A percentile compares a stretch with the other conserved stretches of the same genome.
Conservation (phyloP, 2,888 invertebrate genomes). For the Agapostemon virescens region DNA sequence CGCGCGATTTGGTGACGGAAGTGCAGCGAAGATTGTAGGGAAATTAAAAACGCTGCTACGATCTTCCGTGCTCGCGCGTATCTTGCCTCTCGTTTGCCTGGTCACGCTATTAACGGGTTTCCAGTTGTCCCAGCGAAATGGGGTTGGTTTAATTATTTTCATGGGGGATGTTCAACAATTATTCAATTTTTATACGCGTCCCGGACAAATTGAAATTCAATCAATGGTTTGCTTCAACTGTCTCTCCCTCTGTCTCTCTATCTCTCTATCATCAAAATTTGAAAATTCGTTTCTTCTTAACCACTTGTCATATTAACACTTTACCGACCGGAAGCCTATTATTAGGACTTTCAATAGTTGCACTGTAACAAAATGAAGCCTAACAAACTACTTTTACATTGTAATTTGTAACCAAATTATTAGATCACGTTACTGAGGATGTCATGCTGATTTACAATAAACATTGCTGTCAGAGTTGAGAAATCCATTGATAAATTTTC, state of each 20-base stretch:
- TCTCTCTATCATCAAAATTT: neutral
- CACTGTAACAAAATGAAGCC: no score
- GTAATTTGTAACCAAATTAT: no score
- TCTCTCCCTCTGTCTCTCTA: no score
- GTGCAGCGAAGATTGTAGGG: slow-evolving; percentile 24
- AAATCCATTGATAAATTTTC: no score
- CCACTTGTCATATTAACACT: no score
- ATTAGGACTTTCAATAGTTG: no score
- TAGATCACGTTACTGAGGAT: no score
- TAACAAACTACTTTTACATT: no score
- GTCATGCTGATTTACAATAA: no score
- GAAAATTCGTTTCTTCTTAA: neutral
- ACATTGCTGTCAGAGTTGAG: no score
- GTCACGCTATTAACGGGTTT: neutral
- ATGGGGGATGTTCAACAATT: neutral
- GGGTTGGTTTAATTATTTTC: neutral
- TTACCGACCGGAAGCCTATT: no score
- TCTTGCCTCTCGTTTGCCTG: neutral
- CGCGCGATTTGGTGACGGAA: slow-evolving; percentile 36
- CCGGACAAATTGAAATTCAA: neutral
- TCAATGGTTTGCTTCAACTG: neutral
- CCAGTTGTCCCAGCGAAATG: neutral
- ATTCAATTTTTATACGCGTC: neutral
- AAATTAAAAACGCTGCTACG: neutral
- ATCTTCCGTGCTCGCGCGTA: neutral